Percentiles rank a stretch among this genome's conserved stretches.
Evolutionary conservation across 1,140 invertebrate species (phyloP).

Genomic region (Trinorchestia longiramus): DNA sequence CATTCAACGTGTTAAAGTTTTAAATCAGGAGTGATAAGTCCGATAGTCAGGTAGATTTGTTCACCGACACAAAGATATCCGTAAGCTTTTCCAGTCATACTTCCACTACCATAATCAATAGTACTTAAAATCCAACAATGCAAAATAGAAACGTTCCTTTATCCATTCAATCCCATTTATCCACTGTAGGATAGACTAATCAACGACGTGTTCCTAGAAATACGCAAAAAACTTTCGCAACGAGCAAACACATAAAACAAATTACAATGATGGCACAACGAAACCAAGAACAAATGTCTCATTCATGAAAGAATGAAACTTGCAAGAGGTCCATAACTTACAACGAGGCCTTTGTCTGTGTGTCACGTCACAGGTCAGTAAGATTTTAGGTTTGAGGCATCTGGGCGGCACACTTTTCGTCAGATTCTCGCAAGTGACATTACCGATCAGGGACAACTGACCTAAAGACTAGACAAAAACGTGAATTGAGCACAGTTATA

Average conservation of each 20-base stretch:
- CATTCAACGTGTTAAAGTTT: too few species aligned
- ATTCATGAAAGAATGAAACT: background rate
- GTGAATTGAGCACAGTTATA: background rate
- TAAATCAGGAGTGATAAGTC: too few species aligned
- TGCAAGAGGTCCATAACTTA: background rate
- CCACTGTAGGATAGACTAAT: background rate
- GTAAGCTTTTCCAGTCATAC: background rate
- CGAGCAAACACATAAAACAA: background rate
- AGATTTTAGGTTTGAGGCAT: too few species aligned
- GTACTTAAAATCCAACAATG: background rate
- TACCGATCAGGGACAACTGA: background rate
- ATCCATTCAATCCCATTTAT: background rate
- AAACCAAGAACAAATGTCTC: background rate
- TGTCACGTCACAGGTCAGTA: background rate
- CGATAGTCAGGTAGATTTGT: too few species aligned
- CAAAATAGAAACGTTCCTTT: background rate
- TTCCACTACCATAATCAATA: too few species aligned
- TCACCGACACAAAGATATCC: background rate
- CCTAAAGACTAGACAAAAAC: background rate
- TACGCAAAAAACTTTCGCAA: background rate
- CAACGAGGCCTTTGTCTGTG: background rate
- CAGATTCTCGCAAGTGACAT: too few species aligned
- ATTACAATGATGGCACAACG: background rate
- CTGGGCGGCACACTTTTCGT: too few species aligned
- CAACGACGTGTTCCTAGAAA: background rate